Evolutionary conservation across 2,888 invertebrate species (phyloP), one percentile per base, ranked within the genome.

Genomic region (Synanthedon tipuliformis): DNA sequence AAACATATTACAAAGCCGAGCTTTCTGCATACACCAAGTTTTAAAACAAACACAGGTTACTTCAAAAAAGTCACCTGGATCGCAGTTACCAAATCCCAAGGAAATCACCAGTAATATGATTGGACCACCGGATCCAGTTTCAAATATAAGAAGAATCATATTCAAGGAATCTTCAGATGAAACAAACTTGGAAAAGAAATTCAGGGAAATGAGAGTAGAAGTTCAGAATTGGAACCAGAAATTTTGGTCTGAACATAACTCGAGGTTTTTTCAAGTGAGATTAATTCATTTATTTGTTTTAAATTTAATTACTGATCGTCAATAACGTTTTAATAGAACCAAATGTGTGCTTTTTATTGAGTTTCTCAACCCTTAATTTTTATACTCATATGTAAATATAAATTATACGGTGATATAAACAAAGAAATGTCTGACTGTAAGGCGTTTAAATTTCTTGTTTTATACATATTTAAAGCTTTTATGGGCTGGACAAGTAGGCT

Each of bases 181-280:
- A 81, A 92, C 92, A 0, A 59, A 66, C 1, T 65, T 92, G 53
- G 93, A 95, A 64, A 89, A 82, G 61, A 75, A 79, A 59, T 91
- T 93, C 62, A 88, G 95, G 56, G 73, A 90, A 60, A 74, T 90
- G 59, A 90, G 93, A 65, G 84, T 89, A 58, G 91, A 91, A 56
- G 92, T 93, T 0, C 94, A 95, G 65, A 82, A 89, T 54, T 96
- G 95, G 95, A 95, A 96, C 75, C 92, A 95, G 59, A 83, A 89
- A 41, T 96, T 96, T 81, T 96, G 96, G 96, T 85, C 89, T 0
- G 87, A 89, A 57, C 96, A 96, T 65, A 96, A 96, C 69, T 89
- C 89, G 23, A 90, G 89, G 54, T 96, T 95, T 78, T 89, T 91
- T 66, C 88, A 92, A 75, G 86, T 85, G 34, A 34, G 34, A 34